phyloP scores from a whole-genome alignment of 2,888 invertebrate genomes.

The Saturnia japonica region DNA sequence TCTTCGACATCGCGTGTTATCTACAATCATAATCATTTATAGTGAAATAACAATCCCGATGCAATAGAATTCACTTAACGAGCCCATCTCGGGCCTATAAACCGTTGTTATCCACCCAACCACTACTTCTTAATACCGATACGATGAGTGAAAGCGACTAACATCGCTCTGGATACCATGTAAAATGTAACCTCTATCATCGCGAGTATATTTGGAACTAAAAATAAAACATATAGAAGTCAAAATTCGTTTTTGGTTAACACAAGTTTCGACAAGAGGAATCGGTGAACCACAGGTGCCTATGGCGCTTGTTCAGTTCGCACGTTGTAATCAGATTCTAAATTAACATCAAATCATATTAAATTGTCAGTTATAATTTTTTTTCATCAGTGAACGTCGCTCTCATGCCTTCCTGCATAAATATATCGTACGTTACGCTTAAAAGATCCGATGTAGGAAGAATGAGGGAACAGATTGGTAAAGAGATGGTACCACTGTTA shows the following conservation, averaged over 20 bases:
- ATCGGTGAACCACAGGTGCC: background rate
- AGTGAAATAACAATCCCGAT: constrained; percentile 25
- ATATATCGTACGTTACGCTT: no score
- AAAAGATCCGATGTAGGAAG: no score
- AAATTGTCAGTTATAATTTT: no score
- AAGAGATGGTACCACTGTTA: no score
- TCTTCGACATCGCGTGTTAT: constrained; percentile 13
- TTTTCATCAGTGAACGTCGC: no score
- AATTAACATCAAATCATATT: no score
- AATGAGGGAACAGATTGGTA: no score
- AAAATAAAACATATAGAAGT: background rate
- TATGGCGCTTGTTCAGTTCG: background rate
- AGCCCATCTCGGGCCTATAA: constrained; percentile 35
- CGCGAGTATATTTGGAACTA: background rate
- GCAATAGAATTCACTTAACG: constrained; percentile 48
- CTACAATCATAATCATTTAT: constrained; percentile 8
- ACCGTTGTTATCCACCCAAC: constrained; percentile 35
- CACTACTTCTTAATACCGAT: constrained; percentile 50
- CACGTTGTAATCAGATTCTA: background rate
- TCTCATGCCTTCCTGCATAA: no score
- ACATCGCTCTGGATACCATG: constrained; percentile 32
- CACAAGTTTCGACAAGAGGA: background rate
- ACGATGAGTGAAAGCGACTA: constrained; percentile 54
- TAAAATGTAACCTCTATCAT: constrained; percentile 1
- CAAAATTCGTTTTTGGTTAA: background rate